A percentile compares a stretch with the other conserved stretches of the same genome.
Evolutionary conservation across 2,113 vertebrate species (phyloP).

Genomic region (Okapia johnstoni): DNA sequence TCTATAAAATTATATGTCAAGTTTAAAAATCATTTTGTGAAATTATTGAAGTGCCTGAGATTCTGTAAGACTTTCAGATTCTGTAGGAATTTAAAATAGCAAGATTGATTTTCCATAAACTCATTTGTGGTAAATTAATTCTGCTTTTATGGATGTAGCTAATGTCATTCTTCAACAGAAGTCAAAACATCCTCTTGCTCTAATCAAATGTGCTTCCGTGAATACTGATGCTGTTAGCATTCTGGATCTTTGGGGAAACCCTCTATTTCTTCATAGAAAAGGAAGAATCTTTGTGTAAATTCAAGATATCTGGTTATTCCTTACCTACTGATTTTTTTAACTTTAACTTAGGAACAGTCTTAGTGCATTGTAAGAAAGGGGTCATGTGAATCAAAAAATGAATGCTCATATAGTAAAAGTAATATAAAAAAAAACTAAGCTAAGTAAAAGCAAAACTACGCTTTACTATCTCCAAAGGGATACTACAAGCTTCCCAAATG

Average conservation of each 20-base stretch:
- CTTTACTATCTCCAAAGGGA: background rate
- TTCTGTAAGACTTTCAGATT: background rate
- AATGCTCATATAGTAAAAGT: background rate
- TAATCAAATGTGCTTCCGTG: background rate
- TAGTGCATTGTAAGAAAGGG: background rate
- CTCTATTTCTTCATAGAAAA: background rate
- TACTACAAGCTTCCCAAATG: background rate
- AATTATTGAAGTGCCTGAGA: background rate
- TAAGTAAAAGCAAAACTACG: background rate
- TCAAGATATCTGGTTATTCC: background rate
- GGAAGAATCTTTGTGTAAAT: background rate
- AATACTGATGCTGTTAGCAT: background rate
- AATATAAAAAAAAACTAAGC: background rate
- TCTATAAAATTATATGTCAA: background rate
- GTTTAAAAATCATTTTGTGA: background rate
- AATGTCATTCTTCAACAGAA: background rate
- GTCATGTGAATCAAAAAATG: background rate
- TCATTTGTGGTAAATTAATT: constrained; percentile 18
- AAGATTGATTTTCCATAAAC: background rate
- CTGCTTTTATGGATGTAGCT: background rate
- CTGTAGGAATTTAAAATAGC: background rate
- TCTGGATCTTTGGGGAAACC: background rate
- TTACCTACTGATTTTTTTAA: background rate
- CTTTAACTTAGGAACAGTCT: background rate
- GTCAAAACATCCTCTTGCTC: background rate